Evolutionary conservation across 2,888 invertebrate species (phyloP).

Genomic region (Venustoraphidia nigricollis): DNA sequence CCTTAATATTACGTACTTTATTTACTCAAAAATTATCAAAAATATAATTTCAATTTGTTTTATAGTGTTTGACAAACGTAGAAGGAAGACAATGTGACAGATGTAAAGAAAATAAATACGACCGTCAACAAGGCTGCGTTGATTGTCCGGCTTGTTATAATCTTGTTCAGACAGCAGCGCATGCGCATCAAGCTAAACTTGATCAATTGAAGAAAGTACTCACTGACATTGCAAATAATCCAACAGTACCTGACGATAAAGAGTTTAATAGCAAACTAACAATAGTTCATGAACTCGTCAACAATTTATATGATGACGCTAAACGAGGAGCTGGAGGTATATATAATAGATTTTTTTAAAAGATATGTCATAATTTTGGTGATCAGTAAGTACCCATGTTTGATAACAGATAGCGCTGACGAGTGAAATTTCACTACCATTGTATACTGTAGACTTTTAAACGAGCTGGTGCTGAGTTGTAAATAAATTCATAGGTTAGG

Average conservation of each 20-base stretch:
- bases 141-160: slow-evolving; percentile 94
- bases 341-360: slow-evolving; percentile 6
- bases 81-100: slow-evolving; percentile 89
- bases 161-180: slow-evolving; percentile 76
- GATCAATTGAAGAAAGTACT: slow-evolving; percentile 57
- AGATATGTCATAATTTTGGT: not conserved
- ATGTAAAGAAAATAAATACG: slow-evolving; percentile 92
- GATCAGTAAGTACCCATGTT: too few species aligned
- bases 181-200: slow-evolving; percentile 57
- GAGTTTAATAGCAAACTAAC: slow-evolving; percentile 77
- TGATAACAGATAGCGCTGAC: too few species aligned
- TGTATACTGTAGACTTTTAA: too few species aligned
- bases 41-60: slow-evolving; percentile 1
- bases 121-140: slow-evolving; percentile 75
- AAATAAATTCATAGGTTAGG: too few species aligned
- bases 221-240: slow-evolving; percentile 81
- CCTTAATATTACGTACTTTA: not conserved
- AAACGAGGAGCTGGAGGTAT: slow-evolving; percentile 44
- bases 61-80: slow-evolving; percentile 60
- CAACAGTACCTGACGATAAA: slow-evolving; percentile 78
- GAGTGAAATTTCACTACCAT: too few species aligned
- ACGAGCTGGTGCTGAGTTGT: too few species aligned
- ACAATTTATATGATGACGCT: slow-evolving; percentile 58
- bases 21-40: not conserved
- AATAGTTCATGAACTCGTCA: slow-evolving; percentile 60